phyloP scores from a whole-genome alignment of 2,113 vertebrate genomes.

The Ellobius talpinus region DNA sequence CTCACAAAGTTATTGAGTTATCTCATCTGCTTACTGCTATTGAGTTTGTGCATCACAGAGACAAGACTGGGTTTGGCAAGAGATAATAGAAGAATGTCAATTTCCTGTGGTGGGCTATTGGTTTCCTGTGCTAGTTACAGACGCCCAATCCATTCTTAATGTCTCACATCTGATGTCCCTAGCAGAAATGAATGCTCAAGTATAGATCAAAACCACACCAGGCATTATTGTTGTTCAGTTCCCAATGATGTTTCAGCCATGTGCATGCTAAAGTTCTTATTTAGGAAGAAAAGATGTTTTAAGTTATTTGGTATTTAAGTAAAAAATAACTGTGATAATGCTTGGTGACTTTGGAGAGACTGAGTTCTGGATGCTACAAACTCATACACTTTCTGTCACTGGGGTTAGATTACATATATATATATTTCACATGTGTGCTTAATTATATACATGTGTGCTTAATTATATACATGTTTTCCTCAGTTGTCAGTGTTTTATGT shows the following conservation, averaged over 20 bases:
- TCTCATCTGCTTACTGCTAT: background rate
- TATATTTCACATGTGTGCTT: background rate
- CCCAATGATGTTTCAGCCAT: conserved; percentile 22
- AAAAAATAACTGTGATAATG: background rate
- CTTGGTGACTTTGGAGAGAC: background rate
- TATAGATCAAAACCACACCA: conserved; percentile 7
- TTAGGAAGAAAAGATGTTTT: background rate
- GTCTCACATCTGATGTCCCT: background rate
- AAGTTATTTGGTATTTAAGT: background rate
- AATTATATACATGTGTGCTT: background rate
- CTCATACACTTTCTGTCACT: background rate
- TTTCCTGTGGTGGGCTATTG: conserved; percentile 28
- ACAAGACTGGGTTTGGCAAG: background rate
- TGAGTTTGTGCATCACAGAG: conserved; percentile 18
- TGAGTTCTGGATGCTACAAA: background rate
- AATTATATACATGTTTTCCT: background rate
- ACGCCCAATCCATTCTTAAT: background rate
- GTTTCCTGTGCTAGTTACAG: background rate
- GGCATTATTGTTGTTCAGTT: background rate
- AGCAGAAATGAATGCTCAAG: background rate
- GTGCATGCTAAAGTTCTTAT: conserved; percentile 26
- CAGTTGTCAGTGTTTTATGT: background rate
- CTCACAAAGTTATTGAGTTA: background rate
- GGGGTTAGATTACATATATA: background rate
- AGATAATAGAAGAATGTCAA: background rate